Base-by-base conservation (phyloP, 2,113 vertebrate species). In the Stercorarius parasiticus region DNA sequence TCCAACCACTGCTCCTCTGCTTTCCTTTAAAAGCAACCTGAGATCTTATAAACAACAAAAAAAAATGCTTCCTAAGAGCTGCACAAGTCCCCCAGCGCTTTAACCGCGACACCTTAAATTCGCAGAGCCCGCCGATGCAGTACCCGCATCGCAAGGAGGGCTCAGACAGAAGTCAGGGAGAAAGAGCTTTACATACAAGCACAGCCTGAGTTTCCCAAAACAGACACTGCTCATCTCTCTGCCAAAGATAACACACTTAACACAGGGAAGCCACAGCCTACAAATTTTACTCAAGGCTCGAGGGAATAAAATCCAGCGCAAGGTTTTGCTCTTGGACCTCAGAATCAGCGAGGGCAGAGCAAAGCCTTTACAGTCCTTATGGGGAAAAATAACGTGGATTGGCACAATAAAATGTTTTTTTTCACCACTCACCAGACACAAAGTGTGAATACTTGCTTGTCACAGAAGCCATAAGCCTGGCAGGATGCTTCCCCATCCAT, bases 241-340 rank as follows among this genome's bases (percentile, higher is more conserved):
- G 87, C 84, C 96, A 96, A 95, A 92, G 91, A 66, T 27, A 95
- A 96, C 78, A 83, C 15, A 14, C 77, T 72, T 47, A 67, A 61
- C 0, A 1, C 14, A 15, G 59, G 40, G 49, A 85, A 95, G 83
- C 40, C 74, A 61, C 91, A 91, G 82, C 74, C 92, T 95, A 84
- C 81, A 83, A 80, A 82, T 80, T 81, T 56, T 42, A 70, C 49
- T 49, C 67, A 53, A 49, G 78, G 81, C 78, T 92, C 4, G 5
- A 84, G 94, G 84, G 82, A 83, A 92, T 50, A 52, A 92, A 94
- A 97, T n/a, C 66, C 27, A 69, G 66, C 0, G 4, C 26, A 21
- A 79, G 42, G 52, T 69, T 89, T 73, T 85, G 34, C 42, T 66
- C 58, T 42, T 34, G 71, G n/a, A 77, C 47, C 53, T 52, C 6